phyloP scores from a whole-genome alignment of 1,140 invertebrate species.

The Luehdorfia chinensis region DNA sequence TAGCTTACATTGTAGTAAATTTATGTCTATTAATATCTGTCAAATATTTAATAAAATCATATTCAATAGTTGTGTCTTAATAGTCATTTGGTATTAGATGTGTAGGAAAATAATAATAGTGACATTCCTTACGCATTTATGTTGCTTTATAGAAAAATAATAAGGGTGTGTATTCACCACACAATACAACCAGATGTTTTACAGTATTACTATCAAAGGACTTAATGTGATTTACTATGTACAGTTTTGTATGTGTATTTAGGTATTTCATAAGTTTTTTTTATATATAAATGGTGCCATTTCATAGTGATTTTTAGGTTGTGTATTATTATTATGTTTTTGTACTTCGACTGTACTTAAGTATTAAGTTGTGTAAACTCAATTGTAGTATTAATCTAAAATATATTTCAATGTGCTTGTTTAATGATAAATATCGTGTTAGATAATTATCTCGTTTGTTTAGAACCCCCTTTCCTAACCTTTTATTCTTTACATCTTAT shows the following conservation, averaged over 20 bases:
- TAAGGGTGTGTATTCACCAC: constrained; percentile 37
- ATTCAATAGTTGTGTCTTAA: too few relatives aligned
- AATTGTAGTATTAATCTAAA: constrained; percentile 14
- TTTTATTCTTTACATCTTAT: too few relatives aligned
- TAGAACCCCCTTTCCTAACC: too few relatives aligned
- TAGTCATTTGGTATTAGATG: too few relatives aligned
- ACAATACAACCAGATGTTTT: constrained; percentile 26
- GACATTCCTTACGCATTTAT: constrained; percentile 45
- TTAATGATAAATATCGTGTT: too few relatives aligned
- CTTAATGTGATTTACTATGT: constrained; percentile 77
- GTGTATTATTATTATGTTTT: constrained; percentile 25
- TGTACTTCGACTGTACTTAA: constrained; percentile 25
- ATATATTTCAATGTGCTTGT: constrained; percentile 6
- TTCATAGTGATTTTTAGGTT: constrained; percentile 30
- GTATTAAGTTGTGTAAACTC: constrained; percentile 13
- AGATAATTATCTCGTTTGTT: too few relatives aligned
- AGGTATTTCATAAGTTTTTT: constrained; percentile 9
- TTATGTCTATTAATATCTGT: too few relatives aligned
- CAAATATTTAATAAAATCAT: too few relatives aligned
- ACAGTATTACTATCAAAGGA: constrained; percentile 51
- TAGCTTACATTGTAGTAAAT: too few relatives aligned
- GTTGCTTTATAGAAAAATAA: constrained; percentile 15
- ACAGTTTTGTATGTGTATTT: constrained; percentile 4
- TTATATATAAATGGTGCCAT: constrained; percentile 34
- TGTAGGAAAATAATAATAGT: too few relatives aligned